Base-by-base conservation (phyloP, 1,140 invertebrate species). In the Eupristina koningsbergeri region DNA sequence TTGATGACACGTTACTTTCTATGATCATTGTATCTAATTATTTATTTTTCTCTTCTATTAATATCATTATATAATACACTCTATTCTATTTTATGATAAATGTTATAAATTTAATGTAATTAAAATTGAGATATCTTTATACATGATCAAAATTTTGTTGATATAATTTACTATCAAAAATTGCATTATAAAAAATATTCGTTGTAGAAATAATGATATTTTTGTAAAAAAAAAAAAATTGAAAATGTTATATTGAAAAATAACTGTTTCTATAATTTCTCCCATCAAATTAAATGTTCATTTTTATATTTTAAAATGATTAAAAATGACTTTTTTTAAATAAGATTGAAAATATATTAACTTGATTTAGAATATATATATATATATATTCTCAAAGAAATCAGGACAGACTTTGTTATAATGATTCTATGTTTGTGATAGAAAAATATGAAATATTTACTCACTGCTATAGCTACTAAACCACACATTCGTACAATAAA, bases 401-500 rank as follows among this genome's bases (percentile, higher is more conserved):
- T 15, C 36, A 58, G 39, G 41, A 71, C 58, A 69, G 53, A 71
- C 47, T 39, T n/a, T 17, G 29, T 29, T 64, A 31, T 50, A 69
- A 76, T 77, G 50, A 53, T 77, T 83, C 81, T n/a, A 34, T 17
- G 13, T 15, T 41, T 31, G 77, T 83, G 50, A 75, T 53, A 34
- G 67, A 69, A 76, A 82, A 50, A 58, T 8, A 22, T 77, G 19
- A 83, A 69, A 77, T 83, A 83, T 83, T 77, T 39, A 45, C 80
- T 58, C 0, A 29, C 71, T 22, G 26, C 50, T 50, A 81, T 45
- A 63, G 31, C 45, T 50, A 61, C 47, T 36, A 53, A 39, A 39
- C 34, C n/a, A 39, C 53, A 47, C 50, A 8, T 78, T n/a, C 0
- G 7, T 5, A 26, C 26, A 75, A 75, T 13, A 13, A 58, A 83